Conservation (phyloP, 2,113 vertebrate genomes). For the Panthera tigris region DNA sequence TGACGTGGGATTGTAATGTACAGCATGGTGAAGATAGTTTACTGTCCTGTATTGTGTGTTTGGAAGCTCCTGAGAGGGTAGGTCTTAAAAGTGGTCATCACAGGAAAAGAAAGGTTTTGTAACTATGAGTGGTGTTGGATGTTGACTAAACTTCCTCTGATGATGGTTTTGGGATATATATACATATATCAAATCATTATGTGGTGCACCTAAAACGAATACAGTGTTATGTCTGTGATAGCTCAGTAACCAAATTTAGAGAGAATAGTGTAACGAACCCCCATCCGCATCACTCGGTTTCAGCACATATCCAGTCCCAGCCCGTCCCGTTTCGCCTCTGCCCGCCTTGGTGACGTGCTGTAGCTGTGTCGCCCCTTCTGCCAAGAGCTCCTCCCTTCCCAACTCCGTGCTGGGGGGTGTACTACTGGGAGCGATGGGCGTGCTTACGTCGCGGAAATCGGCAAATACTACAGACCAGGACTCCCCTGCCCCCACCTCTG, state of each 20-base stretch:
- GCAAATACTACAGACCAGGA: background rate
- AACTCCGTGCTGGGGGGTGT: background rate
- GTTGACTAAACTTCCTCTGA: background rate
- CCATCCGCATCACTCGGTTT: background rate
- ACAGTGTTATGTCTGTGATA: too few relatives aligned
- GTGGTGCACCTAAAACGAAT: background rate
- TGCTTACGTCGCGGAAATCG: background rate
- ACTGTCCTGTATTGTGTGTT: too few relatives aligned
- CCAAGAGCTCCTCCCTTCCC: background rate
- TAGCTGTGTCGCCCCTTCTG: background rate
- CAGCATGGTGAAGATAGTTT: background rate
- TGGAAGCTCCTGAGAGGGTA: background rate
- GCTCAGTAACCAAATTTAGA: too few relatives aligned
- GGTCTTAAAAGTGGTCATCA: background rate
- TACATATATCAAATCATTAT: background rate
- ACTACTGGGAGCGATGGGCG: background rate
- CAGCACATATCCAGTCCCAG: background rate
- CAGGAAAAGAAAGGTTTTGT: background rate
- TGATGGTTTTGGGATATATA: background rate
- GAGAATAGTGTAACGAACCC: background rate
- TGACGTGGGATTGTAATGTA: background rate
- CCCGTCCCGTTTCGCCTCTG: background rate
- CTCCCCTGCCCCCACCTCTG: background rate
- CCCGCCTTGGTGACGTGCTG: rapidly evolving
- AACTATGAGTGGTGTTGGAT: background rate